Evolutionary conservation across 2,113 vertebrate genomes (phyloP).

Genomic region (Nematolebias whitei): DNA sequence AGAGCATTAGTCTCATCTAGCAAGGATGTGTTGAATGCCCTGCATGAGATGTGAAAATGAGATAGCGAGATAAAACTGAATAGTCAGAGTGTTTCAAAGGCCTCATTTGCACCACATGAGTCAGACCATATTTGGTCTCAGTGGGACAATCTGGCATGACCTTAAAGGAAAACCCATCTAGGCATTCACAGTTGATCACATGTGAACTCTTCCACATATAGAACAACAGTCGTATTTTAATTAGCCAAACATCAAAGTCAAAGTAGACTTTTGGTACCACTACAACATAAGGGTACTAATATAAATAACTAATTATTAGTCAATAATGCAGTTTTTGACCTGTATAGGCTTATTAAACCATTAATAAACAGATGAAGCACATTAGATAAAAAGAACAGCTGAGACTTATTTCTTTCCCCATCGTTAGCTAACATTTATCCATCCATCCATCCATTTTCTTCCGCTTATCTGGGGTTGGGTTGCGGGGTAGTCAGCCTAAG

Average conservation of each 20-base stretch:
- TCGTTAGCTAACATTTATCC: too few relatives aligned
- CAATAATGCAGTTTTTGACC: too few relatives aligned
- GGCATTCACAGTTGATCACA: conserved; percentile 51
- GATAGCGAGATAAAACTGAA: conserved; percentile 73
- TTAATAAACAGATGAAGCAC: too few relatives aligned
- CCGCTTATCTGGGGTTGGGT: too few relatives aligned
- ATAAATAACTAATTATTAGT: too few relatives aligned
- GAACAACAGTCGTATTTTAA: conserved; percentile 64
- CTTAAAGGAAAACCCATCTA: conserved; percentile 67
- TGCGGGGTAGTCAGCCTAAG: too few relatives aligned
- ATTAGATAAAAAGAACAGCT: too few relatives aligned
- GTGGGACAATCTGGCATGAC: conserved; percentile 61
- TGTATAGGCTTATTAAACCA: too few relatives aligned
- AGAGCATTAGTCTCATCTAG: conserved; percentile 61
- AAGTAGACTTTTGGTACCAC: conserved; percentile 11
- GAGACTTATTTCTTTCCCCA: too few relatives aligned
- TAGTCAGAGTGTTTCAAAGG: conserved; percentile 70
- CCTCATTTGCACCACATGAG: conserved; percentile 76
- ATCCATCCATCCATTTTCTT: too few relatives aligned
- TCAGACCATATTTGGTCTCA: conserved; percentile 66
- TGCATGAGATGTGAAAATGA: conserved; percentile 60
- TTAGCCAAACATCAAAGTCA: conserved; percentile 48
- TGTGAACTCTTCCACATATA: conserved; percentile 57
- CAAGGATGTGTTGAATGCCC: conserved; percentile 65
- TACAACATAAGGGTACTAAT: too few relatives aligned